Evolutionary conservation across 2,113 vertebrate genomes (phyloP), one percentile per base, ranked within the genome.

Genomic region (Todiramphus chloris): DNA sequence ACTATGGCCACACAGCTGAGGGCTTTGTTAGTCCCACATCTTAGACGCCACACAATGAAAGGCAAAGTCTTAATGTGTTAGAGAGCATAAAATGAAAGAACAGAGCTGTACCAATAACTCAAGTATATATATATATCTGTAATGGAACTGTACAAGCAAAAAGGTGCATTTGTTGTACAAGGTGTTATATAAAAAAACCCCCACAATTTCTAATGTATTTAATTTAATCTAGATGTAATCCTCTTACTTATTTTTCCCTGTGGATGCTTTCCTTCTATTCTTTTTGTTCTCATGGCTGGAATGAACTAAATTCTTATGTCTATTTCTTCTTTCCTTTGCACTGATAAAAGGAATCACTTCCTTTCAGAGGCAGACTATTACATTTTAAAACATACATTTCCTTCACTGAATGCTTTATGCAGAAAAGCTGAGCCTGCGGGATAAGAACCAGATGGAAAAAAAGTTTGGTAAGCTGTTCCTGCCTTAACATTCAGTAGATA

Each of bases 381-480:
- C 59, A 76, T 94, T 88, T 94, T 93, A 90, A 94, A 96, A 89
- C 62, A 91, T 58, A 87, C 74, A 91, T 96, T 98, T 98, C 43
- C 51, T 97, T 56, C 78, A 85, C 90, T 62, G 53, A 80, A 37
- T 74, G 56, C 51, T 95, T 98, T 94, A 81, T 95, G 77, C 90
- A 96, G 95, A 97, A 97, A 97, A 96, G 94, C 96, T 97, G 96
- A 97, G 97, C 95, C 96, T 96, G 94, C 83, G 16, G 89, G 90
- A 96, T 97, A 78, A 30, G 51, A 97, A 97, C 67, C 97, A 98
- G 96, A 98, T 98, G 97, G 97, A 80, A 92, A 92, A 85, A 72
- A 93, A 94, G 68, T 97, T 96, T 97, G 90, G 95, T 97, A 95
- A 97, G 94, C 93, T 97, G 44, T 96, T 97, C 73, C 63, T 93